Evolutionary conservation across 30 jellyfish, hydroid and myxozoan genomes (phyloP).

Genomic region (Hydractinia echinata): DNA sequence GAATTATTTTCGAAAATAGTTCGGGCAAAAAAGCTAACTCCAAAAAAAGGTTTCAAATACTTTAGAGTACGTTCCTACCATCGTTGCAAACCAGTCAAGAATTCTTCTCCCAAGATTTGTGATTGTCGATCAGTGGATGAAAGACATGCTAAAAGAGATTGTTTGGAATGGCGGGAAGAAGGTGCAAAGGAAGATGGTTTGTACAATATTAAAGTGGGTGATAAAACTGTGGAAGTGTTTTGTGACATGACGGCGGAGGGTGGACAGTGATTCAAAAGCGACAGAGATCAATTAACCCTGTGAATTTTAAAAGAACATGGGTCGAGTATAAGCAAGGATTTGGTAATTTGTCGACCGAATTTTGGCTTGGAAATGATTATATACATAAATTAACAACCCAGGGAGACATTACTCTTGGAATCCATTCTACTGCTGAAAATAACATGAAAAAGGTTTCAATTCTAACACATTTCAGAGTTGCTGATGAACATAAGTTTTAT

Average conservation of each 20-base stretch:
- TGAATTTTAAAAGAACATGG: not conserved
- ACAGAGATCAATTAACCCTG: not conserved
- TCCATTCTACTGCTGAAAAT: too few relatives aligned
- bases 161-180: not conserved
- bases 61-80: too few relatives aligned
- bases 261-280: not conserved
- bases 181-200: not conserved
- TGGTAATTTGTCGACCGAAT: not conserved
- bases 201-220: not conserved
- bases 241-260: constrained; percentile 1
- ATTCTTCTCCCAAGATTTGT: too few relatives aligned
- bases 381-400: not conserved
- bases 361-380: constrained; percentile 12
- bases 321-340: not conserved
- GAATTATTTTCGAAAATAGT: too few relatives aligned
- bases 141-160: not conserved
- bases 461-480: too few relatives aligned
- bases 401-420: not conserved
- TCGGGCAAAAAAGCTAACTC: too few relatives aligned
- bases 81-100: too few relatives aligned
- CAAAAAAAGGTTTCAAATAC: too few relatives aligned
- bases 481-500: too few relatives aligned
- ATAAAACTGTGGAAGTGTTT: not conserved
- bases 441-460: too few relatives aligned
- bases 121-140: too few relatives aligned